Evolutionary conservation across 1,140 invertebrate species (phyloP).

Genomic region (Dinoponera quadriceps): DNA sequence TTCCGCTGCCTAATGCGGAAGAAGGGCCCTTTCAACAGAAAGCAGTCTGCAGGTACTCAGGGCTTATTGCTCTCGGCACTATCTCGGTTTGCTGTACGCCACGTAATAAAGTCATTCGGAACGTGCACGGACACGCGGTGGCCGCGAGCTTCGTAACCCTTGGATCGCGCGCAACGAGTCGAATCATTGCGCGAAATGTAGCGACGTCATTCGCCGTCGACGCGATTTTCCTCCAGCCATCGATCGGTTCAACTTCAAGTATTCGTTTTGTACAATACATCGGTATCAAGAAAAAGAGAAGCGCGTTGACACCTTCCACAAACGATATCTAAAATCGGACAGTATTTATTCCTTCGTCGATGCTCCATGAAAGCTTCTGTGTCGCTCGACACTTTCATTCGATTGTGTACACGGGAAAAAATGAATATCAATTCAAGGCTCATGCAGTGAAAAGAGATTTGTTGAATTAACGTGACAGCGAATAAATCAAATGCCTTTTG

Average conservation of each 20-base stretch:
- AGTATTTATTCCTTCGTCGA: background rate
- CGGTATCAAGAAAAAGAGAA: too few relatives aligned
- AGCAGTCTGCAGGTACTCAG: constrained; percentile 46
- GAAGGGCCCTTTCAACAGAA: constrained; percentile 53
- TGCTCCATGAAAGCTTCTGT: background rate
- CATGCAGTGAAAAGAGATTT: too few relatives aligned
- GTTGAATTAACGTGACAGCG: too few relatives aligned
- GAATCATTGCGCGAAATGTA: background rate
- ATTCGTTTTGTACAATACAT: background rate
- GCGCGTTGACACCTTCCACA: too few relatives aligned
- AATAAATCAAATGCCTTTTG: too few relatives aligned
- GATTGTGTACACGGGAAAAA: too few relatives aligned
- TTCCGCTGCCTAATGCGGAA: constrained; percentile 56
- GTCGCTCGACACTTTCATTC: background rate
- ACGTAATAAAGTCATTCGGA: constrained; percentile 38
- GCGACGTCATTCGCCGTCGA: background rate
- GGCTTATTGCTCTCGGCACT: constrained; percentile 33
- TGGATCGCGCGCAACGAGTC: too few relatives aligned
- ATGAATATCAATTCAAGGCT: too few relatives aligned
- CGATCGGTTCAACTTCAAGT: background rate
- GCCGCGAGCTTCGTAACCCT: too few relatives aligned
- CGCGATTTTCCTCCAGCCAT: background rate
- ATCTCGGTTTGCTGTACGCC: constrained; percentile 18
- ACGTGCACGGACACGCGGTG: background rate
- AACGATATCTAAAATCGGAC: background rate